phyloP scores from a whole-genome alignment of 1,140 invertebrate genomes.

The Polypedilum vanderplanki region DNA sequence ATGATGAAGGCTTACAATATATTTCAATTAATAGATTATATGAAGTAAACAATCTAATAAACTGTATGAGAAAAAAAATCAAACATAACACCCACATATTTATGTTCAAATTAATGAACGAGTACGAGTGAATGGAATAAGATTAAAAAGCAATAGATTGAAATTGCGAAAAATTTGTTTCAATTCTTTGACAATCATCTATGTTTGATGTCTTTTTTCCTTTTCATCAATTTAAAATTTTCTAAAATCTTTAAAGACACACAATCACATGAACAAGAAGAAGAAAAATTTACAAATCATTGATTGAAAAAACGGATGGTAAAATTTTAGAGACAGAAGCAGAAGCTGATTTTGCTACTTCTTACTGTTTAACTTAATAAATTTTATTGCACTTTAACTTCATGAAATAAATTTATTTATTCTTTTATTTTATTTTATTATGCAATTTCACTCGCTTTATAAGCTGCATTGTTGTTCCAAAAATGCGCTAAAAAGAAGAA shows the following conservation, averaged over 20 bases:
- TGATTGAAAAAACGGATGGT: too few relatives aligned
- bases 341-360: neutral
- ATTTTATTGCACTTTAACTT: neutral
- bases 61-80: neutral
- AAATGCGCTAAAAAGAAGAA: neutral
- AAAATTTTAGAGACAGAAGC: neutral
- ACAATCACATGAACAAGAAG: neutral
- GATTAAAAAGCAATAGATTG: constrained; percentile 4
- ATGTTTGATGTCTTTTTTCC: neutral
- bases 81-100: neutral
- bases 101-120: neutral
- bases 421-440: neutral
- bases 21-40: too few relatives aligned
- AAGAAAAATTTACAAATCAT: neutral
- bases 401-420: neutral
- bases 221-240: too few relatives aligned
- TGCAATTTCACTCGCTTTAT: neutral
- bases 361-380: neutral
- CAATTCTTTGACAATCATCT: neutral
- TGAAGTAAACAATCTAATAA: neutral
- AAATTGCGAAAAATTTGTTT: constrained; percentile 5
- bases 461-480: neutral
- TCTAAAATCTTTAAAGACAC: too few relatives aligned
- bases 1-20: too few relatives aligned
- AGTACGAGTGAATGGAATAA: neutral